Percentiles rank a stretch among this genome's conserved stretches.
phyloP scores from a whole-genome alignment of 2,113 vertebrate species.

The Asarcornis scutulata region DNA sequence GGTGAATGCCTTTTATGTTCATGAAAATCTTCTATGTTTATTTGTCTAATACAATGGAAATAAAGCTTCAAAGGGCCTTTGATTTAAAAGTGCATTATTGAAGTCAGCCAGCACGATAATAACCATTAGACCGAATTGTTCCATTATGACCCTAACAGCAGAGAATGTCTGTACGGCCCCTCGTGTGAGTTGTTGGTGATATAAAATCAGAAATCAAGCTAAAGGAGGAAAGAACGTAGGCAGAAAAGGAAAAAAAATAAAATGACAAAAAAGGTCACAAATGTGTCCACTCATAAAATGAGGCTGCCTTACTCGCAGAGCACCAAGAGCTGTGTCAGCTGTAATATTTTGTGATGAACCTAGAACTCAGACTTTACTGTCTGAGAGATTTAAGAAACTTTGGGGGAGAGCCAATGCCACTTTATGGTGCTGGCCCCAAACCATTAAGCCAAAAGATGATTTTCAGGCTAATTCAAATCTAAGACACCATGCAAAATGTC shows the following conservation, averaged over 20 bases:
- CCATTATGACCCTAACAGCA: background rate
- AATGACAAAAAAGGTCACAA: background rate
- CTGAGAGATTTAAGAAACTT: conserved; percentile 15
- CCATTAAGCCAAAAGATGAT: background rate
- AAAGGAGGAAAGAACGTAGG: background rate
- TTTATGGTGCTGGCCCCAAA: background rate
- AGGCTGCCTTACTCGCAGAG: background rate
- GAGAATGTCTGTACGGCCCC: background rate
- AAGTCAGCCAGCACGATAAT: background rate
- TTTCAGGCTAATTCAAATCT: background rate
- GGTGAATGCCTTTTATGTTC: conserved; percentile 59
- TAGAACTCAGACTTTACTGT: background rate
- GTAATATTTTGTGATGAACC: background rate
- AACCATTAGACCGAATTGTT: conserved; percentile 37
- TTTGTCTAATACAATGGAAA: conserved; percentile 59
- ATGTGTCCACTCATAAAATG: background rate
- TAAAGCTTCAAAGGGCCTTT: conserved; percentile 56
- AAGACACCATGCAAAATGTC: background rate
- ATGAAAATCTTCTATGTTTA: conserved; percentile 48
- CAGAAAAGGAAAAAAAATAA: background rate
- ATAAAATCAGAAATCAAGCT: background rate
- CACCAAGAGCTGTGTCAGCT: background rate
- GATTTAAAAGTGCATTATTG: conserved; percentile 42
- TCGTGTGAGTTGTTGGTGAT: background rate
- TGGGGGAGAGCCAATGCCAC: background rate